These are phyloP conservation scores for Cetonia aurata DNA, from an alignment of 2,888 invertebrate genomes.

Conservation along the genomic window DNA sequence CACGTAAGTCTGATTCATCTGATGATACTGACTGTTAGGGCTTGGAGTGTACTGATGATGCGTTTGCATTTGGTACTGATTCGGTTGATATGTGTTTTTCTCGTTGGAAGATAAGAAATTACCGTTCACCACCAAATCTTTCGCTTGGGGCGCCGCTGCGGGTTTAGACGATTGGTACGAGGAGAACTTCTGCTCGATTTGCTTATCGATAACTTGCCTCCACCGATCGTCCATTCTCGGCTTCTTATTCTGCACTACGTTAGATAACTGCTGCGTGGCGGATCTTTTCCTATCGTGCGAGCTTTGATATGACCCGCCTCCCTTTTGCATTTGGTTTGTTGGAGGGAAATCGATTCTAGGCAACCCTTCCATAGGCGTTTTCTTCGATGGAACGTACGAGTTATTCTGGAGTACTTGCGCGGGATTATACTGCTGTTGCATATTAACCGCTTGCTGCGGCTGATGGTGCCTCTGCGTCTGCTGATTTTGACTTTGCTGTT, in stretches of 20 bases:
- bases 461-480: slow-evolving; percentile 55
- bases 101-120: slow-evolving; percentile 47
- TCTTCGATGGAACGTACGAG: neutral
- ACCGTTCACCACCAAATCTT: slow-evolving; percentile 54
- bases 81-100: slow-evolving; percentile 56
- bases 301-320: slow-evolving; percentile 50
- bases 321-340: slow-evolving; percentile 52
- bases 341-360: slow-evolving; percentile 59
- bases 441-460: slow-evolving; percentile 43
- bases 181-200: slow-evolving; percentile 70
- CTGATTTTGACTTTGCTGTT: slow-evolving; percentile 50
- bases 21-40: slow-evolving; percentile 55
- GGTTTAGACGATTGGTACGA: slow-evolving; percentile 59
- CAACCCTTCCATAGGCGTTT: slow-evolving; percentile 49
- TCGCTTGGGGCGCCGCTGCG: slow-evolving; percentile 41
- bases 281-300: slow-evolving; percentile 62
- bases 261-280: slow-evolving; percentile 44
- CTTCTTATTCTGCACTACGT: slow-evolving; percentile 65
- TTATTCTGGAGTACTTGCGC: slow-evolving; percentile 8
- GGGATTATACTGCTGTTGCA: slow-evolving; percentile 29
- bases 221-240: slow-evolving; percentile 68
- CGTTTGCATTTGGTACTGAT: slow-evolving; percentile 53
- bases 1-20: slow-evolving; percentile 61
- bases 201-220: slow-evolving; percentile 69
- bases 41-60: slow-evolving; percentile 40